A percentile compares a stretch with the other conserved stretches of the same genome.
These are phyloP conservation scores for Dryoscopus gambensis DNA, from an alignment of 2,113 vertebrate genomes.

Conservation along the genomic window DNA sequence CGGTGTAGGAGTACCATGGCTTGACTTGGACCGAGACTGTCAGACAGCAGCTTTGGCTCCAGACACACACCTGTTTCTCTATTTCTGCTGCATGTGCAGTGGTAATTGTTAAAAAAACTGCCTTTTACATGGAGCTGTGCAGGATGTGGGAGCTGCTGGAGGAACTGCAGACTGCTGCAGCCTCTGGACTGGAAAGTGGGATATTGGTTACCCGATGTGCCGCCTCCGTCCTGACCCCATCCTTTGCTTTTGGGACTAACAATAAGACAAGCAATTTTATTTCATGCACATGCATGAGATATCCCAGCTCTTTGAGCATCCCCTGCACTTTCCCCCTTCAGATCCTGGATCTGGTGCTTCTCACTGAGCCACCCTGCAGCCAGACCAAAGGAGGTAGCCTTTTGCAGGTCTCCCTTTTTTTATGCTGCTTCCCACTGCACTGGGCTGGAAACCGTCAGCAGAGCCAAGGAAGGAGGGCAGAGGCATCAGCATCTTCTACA, in stretches of 20 bases:
- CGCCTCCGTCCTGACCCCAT: rapidly evolving
- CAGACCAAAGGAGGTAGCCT: background rate
- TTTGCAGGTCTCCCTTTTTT: background rate
- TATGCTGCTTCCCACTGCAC: background rate
- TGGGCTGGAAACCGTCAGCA: background rate
- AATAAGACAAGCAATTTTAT: background rate
- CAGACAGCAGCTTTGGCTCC: background rate
- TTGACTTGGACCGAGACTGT: background rate
- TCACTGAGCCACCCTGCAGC: background rate
- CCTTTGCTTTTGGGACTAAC: background rate
- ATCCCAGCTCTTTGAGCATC: background rate
- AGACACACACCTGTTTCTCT: background rate
- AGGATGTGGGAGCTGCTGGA: background rate
- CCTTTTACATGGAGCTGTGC: background rate
- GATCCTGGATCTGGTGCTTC: background rate
- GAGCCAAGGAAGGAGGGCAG: background rate
- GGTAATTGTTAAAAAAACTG: background rate
- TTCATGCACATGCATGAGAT: background rate
- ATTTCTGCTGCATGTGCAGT: background rate
- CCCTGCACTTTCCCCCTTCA: background rate
- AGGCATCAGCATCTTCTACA: background rate
- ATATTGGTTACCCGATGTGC: background rate
- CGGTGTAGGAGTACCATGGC: rapidly evolving
- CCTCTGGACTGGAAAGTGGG: background rate
- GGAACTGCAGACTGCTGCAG: background rate